Evolutionary conservation across 2,888 invertebrate species (phyloP), one percentile per base, ranked within the genome.

Genomic region (Periphyllus acericola): DNA sequence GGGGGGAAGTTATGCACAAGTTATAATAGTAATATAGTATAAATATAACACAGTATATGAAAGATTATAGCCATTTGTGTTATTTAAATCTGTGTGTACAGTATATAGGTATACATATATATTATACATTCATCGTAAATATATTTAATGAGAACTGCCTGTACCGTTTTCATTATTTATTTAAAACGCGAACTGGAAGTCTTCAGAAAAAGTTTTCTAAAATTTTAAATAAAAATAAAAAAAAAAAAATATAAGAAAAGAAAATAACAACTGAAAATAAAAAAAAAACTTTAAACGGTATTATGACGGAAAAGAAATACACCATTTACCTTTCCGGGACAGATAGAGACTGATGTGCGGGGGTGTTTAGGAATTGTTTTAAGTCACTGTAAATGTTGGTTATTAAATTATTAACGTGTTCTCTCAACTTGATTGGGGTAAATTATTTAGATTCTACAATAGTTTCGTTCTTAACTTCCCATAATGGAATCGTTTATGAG

Each of bases 361-460:
- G 0, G 19, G 11, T 79, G 11, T 25, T 55, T 21, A 60, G 78
- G 14, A 60, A 79, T 79, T 55, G 29, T 79, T 46, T 68, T 29
- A 81, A 68, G 81, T 81, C 40, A 40, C 19, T 34, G 68, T 9
- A 68, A 68, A 68, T 40, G 11, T 19, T 21, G 29, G 21, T 3
- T 11, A 46, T 66, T 81, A n/a, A 81, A 81, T 46, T 68, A 81
- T 81, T 81, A 68, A 68, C 21, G 29, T 40, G 11, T 40, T 68
- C 46, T 29, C 21, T 68, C 68, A 11, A 68, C 21, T 68, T 14
- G 25, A 25, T 3, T 11, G n/a, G 9, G 25, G 29, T 81, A 81
- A 68, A 68, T 25, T 68, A 81, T 46, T 81, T 71, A 29, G 0
- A 81, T 68, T 68, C 14, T 34, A 29, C 21, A 46, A 68, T 21